Conservation (phyloP, 1,140 invertebrate genomes). For the Drosophila pachea region DNA sequence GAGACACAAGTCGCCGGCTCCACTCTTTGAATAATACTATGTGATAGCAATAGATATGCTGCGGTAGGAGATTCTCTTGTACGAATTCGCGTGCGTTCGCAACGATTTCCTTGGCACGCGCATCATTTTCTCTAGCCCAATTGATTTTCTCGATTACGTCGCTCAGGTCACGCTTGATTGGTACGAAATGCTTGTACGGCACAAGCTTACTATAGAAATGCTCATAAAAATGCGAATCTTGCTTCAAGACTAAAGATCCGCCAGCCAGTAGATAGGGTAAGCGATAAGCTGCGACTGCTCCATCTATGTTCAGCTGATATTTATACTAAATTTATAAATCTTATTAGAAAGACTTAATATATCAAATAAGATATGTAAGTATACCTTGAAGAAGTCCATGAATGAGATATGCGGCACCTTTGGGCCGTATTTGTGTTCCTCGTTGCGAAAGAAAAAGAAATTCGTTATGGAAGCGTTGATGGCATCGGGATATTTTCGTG, state of each 20-base stretch:
- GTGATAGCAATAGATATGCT: constrained; percentile 95
- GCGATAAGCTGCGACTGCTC: constrained; percentile 96
- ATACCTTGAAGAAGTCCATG: constrained; percentile 97
- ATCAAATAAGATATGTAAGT: constrained; percentile 45
- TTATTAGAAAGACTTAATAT: neutral
- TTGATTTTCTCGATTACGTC: constrained; percentile 89
- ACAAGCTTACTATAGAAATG: constrained; percentile 91
- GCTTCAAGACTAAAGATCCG: constrained; percentile 93
- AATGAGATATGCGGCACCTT: constrained; percentile 91
- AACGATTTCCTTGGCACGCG: constrained; percentile 85
- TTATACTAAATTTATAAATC: constrained; percentile 86
- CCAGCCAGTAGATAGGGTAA: constrained; percentile 94
- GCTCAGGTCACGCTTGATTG: constrained; percentile 88
- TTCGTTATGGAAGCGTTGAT: constrained; percentile 96
- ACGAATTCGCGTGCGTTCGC: constrained; percentile 87
- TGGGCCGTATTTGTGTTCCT: constrained; percentile 92
- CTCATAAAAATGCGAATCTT: constrained; percentile 95
- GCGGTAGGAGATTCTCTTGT: constrained; percentile 88
- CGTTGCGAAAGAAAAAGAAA: constrained; percentile 96
- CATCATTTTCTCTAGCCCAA: constrained; percentile 90
- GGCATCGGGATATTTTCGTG: constrained; percentile 87
- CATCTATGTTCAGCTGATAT: constrained; percentile 97
- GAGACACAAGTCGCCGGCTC: constrained; percentile 84
- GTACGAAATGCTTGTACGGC: constrained; percentile 90
- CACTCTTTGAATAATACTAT: constrained; percentile 88